Base-by-base conservation (phyloP, 2,113 vertebrate genomes). In the Anser cygnoides region DNA sequence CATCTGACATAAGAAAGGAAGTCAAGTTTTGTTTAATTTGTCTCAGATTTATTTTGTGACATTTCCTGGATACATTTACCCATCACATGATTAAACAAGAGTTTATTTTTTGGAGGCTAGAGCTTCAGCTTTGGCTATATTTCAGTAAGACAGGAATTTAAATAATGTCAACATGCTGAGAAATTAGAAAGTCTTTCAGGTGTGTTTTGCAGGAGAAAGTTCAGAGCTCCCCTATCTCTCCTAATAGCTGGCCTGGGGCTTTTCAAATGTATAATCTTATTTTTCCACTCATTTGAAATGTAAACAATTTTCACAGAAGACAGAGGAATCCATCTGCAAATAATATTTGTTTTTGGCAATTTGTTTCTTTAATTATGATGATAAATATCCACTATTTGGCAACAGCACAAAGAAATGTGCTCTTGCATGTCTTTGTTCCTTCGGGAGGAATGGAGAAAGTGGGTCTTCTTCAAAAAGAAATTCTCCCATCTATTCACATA, bases 351-450 rank as follows among this genome's bases (percentile, higher is more conserved):
- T 88, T 94, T 49, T 70, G 70, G 87, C 93, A 96, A 95, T 95
- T 97, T 96, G 89, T 95, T 96, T 96, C 94, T 96, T 96, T 97
- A 97, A 96, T 97, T 95, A 94, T 70, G 81, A 86, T 95, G 79
- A 95, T 97, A 95, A 95, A 93, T 97, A 93, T 96, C 54, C 71
- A 90, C 57, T 84, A 49, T 90, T 97, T 97, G 96, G 96, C 95
- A 95, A 63, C 58, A 95, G 72, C 76, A 89, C 92, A 96, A 92
- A 97, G 95, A 87, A 94, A 87, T 92, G 41, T 41, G 63, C 41
- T 96, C 90, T 84, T 91, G 94, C 50, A 74, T 91, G 65, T 90
- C 92, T 96, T 77, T 90, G 35, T 94, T 97, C 80, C 87, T 92
- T 87, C 57, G 43, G 33, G 57, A 85, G 81, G 20, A 95, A 58